Percentiles rank a stretch among this genome's conserved stretches.
These are phyloP conservation scores for Colius striatus DNA, from an alignment of 2,113 vertebrate species.

Conservation along the genomic window DNA sequence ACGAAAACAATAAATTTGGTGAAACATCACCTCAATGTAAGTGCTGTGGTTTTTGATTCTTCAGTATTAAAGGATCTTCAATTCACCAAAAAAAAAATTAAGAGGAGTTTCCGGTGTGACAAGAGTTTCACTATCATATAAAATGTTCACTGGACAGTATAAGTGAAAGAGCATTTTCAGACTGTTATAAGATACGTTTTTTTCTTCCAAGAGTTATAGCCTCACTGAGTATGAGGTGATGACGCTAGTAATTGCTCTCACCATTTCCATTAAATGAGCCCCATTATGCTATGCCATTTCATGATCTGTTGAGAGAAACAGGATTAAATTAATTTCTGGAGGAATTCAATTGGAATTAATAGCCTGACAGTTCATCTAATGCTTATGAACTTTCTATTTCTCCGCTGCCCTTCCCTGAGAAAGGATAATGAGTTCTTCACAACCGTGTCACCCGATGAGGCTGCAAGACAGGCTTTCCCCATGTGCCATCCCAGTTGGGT, in stretches of 20 bases:
- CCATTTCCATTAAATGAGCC: slow-evolving; percentile 21
- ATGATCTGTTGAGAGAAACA: slow-evolving; percentile 37
- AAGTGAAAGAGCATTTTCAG: slow-evolving; percentile 27
- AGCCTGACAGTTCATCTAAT: slow-evolving; percentile 4
- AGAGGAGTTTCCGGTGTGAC: background rate
- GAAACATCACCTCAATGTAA: background rate
- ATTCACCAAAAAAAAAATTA: background rate
- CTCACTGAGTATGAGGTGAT: background rate
- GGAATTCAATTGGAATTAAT: slow-evolving; percentile 40
- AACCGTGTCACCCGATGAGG: background rate
- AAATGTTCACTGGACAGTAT: slow-evolving; percentile 2
- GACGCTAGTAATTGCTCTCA: background rate
- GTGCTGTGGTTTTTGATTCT: background rate
- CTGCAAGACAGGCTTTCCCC: background rate
- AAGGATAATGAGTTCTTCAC: slow-evolving; percentile 19
- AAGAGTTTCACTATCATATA: background rate
- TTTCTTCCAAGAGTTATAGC: background rate
- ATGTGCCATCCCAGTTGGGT: background rate
- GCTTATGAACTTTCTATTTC: slow-evolving; percentile 23
- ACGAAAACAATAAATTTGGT: background rate
- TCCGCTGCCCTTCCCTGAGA: background rate
- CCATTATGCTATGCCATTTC: slow-evolving; percentile 19
- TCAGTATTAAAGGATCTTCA: background rate
- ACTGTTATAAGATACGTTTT: background rate
- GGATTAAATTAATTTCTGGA: slow-evolving; percentile 54